Percentiles rank a stretch among this genome's conserved stretches.
phyloP scores from a whole-genome alignment of 2,113 vertebrate species.

The Stegostoma tigrinum region DNA sequence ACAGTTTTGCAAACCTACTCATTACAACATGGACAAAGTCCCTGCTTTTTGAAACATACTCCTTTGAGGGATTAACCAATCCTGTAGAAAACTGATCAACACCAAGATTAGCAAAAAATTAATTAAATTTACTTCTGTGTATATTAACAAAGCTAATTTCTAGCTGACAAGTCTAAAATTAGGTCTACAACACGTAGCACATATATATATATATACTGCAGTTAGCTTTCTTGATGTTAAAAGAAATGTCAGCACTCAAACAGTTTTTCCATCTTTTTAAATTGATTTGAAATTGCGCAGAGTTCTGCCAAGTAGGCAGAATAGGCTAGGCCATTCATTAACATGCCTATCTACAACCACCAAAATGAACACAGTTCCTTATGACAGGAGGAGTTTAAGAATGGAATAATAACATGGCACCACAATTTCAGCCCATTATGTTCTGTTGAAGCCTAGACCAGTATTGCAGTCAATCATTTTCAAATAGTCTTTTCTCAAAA shows the following conservation, averaged over 20 bases:
- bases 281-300: background rate
- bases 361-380: background rate
- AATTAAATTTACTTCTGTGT: background rate
- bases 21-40: background rate
- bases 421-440: background rate
- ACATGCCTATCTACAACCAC: background rate
- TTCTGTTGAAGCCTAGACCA: background rate
- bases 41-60: background rate
- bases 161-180: background rate
- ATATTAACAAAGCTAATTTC: background rate
- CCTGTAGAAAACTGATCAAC: background rate
- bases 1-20: background rate
- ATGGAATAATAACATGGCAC: background rate
- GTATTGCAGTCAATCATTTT: background rate
- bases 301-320: background rate
- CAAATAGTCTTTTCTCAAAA: background rate
- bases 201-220: background rate
- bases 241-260: background rate
- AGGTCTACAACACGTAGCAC: background rate
- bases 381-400: background rate
- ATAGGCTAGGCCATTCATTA: background rate
- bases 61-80: background rate
- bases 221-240: background rate
- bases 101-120: background rate
- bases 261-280: background rate